Percentiles rank a stretch among this genome's conserved stretches.
Evolutionary conservation across 2,113 vertebrate species (phyloP).

Genomic region (Stomatorhinus ivindoensis): DNA sequence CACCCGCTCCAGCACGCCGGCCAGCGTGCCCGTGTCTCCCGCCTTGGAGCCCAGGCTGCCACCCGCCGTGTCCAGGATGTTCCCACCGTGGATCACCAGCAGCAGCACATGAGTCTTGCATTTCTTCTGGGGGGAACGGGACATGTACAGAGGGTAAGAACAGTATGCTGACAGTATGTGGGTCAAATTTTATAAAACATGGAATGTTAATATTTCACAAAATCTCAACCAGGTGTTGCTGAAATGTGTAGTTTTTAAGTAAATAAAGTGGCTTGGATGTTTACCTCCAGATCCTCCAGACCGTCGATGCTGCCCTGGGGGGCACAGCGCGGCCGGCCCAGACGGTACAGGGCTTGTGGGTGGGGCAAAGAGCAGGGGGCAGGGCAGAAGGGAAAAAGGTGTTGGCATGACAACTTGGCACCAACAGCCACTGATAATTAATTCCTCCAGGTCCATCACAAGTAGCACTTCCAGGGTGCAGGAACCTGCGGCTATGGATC

Average conservation of each 20-base stretch:
- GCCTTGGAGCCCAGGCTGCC: slow-evolving; percentile 78
- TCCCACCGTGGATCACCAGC: slow-evolving; percentile 88
- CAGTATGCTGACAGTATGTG: not conserved
- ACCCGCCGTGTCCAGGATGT: slow-evolving; percentile 76
- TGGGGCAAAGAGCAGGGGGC: not conserved
- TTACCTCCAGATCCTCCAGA: slow-evolving; percentile 80
- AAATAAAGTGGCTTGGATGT: not conserved
- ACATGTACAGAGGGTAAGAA: not conserved
- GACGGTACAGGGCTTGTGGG: slow-evolving; percentile 66
- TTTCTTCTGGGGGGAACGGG: slow-evolving; percentile 51
- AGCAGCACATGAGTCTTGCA: slow-evolving; percentile 86
- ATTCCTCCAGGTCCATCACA: not conserved
- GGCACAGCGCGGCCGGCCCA: slow-evolving; percentile 67
- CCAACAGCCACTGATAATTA: not conserved
- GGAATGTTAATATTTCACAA: not conserved
- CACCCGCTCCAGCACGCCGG: slow-evolving; percentile 86
- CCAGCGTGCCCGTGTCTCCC: slow-evolving; percentile 76
- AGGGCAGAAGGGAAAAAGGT: slow-evolving; percentile 12
- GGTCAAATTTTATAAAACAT: not conserved
- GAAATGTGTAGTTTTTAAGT: not conserved
- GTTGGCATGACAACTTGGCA: not conserved
- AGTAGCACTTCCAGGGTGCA: not conserved
- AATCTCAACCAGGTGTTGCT: not conserved
- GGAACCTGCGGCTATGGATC: not conserved
- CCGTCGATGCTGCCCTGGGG: slow-evolving; percentile 85